Evolutionary conservation across 2,797 vertebrate genomes (phyloP).

Genomic region (Potorous gilbertii): DNA sequence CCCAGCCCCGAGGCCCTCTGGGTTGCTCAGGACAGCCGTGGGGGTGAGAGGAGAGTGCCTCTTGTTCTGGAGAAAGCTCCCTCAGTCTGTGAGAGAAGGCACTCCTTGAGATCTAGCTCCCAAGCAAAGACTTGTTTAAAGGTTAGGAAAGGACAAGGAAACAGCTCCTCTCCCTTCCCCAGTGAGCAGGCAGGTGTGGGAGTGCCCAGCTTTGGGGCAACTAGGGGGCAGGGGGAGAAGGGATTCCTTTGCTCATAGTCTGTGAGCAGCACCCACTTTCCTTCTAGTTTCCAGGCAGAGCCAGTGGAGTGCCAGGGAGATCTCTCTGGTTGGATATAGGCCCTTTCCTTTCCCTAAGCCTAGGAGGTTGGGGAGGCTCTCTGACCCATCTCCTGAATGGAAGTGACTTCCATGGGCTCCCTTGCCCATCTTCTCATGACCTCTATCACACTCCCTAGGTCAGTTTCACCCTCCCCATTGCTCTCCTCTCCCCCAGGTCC

Average conservation of each 20-base stretch:
- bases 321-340: not conserved
- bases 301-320: not conserved
- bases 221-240: too few species aligned
- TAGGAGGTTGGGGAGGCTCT: too few species aligned
- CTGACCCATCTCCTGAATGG: not conserved
- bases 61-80: not conserved
- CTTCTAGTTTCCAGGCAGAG: not conserved
- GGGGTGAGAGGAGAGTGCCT: too few species aligned
- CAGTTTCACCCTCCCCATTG: not conserved
- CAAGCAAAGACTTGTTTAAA: not conserved
- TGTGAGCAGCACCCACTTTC: not conserved
- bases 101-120: not conserved
- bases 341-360: not conserved
- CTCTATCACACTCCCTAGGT: not conserved
- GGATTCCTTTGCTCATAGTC: too few species aligned
- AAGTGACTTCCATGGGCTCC: not conserved
- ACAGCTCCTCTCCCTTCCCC: not conserved
- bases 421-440: not conserved
- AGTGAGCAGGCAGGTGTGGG: not conserved
- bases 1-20: not conserved
- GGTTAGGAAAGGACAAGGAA: not conserved
- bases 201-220: not conserved
- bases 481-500: constrained; percentile 68
- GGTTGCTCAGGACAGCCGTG: not conserved
- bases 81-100: not conserved